These are phyloP conservation scores for Adelges cooleyi DNA, from an alignment of 1,140 invertebrate species.

Conservation along the genomic window DNA sequence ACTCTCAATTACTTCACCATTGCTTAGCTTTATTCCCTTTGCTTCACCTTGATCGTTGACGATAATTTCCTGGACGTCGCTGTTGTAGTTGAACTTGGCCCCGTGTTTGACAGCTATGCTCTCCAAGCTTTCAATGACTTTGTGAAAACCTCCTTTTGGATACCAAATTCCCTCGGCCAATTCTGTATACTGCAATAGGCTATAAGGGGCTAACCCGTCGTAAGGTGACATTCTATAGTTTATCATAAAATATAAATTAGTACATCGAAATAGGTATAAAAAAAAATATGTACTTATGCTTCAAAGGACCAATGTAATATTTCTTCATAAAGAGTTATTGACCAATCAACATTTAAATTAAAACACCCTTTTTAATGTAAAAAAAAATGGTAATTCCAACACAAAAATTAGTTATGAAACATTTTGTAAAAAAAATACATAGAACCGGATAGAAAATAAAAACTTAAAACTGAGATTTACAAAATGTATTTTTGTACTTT, in stretches of 20 bases:
- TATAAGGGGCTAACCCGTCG: constrained; percentile 6
- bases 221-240: constrained; percentile 10
- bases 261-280: too few species aligned
- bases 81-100: constrained; percentile 4
- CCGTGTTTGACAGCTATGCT: neutral
- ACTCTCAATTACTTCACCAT: neutral
- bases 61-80: constrained; percentile 4
- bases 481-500: too few species aligned
- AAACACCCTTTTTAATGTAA: too few species aligned
- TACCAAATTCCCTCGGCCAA: constrained; percentile 17
- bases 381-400: too few species aligned
- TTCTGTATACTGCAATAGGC: constrained; percentile 5
- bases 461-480: too few species aligned
- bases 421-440: too few species aligned
- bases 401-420: too few species aligned
- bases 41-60: neutral
- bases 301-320: too few species aligned
- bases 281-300: too few species aligned
- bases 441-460: neutral
- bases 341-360: too few species aligned
- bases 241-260: neutral
- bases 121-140: neutral
- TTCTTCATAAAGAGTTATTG: too few species aligned
- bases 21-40: neutral
- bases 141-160: constrained; percentile 9